Conservation (phyloP, 2,888 invertebrate species). For the Dryobota labecula region DNA sequence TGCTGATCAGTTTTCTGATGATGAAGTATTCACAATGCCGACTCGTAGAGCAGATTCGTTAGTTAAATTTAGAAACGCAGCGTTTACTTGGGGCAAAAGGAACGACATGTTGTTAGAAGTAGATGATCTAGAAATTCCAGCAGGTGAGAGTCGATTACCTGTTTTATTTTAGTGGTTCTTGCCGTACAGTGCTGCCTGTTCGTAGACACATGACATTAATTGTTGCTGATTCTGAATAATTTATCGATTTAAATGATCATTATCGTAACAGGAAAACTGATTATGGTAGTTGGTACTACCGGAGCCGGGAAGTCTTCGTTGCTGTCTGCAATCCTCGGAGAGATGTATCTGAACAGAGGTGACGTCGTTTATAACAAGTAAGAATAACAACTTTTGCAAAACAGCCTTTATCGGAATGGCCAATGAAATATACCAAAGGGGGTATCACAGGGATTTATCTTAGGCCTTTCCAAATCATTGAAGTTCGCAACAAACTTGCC, state of each 20-base stretch:
- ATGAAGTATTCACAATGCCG: constrained; percentile 68
- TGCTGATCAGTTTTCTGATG: constrained; percentile 78
- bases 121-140: constrained; percentile 84
- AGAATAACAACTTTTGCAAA: constrained; percentile 61
- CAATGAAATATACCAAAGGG: neutral
- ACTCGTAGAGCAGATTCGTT: constrained; percentile 74
- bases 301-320: constrained; percentile 96
- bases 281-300: constrained; percentile 94
- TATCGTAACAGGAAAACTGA: constrained; percentile 89
- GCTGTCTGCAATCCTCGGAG: constrained; percentile 94
- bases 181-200: neutral
- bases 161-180: constrained; percentile 7
- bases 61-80: constrained; percentile 82
- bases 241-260: neutral
- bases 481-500: neutral
- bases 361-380: constrained; percentile 92
- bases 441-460: neutral
- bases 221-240: neutral
- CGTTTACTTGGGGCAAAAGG: constrained; percentile 88
- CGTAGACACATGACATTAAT: neutral
- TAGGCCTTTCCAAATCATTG: neutral
- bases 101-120: constrained; percentile 82
- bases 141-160: constrained; percentile 74
- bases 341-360: constrained; percentile 93
- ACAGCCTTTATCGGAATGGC: neutral